Evolutionary conservation across 2,888 invertebrate genomes (phyloP), one percentile per base, ranked within the genome.

Genomic region (Lasioglossum pauxillum): DNA sequence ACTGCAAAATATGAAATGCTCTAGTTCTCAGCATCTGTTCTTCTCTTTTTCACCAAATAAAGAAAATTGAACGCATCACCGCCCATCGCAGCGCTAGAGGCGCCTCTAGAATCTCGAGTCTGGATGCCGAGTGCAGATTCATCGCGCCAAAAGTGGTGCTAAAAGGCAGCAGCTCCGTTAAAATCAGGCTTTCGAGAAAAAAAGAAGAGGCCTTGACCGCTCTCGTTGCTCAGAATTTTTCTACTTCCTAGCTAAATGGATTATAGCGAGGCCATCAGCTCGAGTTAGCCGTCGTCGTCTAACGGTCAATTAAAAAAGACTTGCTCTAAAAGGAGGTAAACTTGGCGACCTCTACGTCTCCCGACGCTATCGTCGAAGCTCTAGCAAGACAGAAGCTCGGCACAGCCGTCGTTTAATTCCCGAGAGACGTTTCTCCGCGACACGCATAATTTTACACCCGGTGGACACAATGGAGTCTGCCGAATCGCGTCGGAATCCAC

Each of bases 401-500:
- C 53, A 57, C 19, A 3, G 19, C 23, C 19, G 35, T 67, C 19
- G 35, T 67, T 35, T 38, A 67, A 67, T 38, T 23, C 67, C n/a
- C 23, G 41, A 41, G 35, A 71, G n/a, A 71, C 23, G 10, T 23
- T 12, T n/a, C 38, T 10, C 35, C 8, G 38, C 23, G 41, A 71
- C 71, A 38, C 41, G 41, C 12, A 41, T 71, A 41, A 71, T 71
- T 71, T 41, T 41, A 71, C 71, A 41, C 23, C 41, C 19, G 38
- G 41, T n/a, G n/a, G n/a, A 41, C 41, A 38, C 41, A n/a, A 23
- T 14, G n/a, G 71, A 41, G 71, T 71, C n/a, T 3, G 67, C 31
- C 67, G 67, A 23, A 35, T 67, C 53, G 57, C 19, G 16, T 23
- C 64, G 76, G 76, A 74, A 57, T 85, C 76, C 80, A 49, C 57